A percentile compares a stretch with the other conserved stretches of the same genome.
Conservation (phyloP, 1,140 invertebrate species). For the Apocrypta bakeri region DNA sequence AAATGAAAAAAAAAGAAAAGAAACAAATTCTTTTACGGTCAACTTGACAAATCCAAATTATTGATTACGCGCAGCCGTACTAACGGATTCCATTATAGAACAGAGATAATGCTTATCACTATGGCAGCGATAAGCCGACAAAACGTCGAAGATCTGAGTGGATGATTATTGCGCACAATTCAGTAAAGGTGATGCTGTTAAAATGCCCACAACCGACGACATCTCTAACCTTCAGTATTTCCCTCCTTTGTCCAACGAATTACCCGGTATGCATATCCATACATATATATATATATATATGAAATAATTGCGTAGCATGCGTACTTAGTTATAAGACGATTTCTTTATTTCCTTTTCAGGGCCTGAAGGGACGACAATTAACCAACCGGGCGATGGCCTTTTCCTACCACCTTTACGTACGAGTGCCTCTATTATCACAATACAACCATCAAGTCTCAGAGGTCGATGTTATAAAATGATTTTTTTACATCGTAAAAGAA, state of each 20-base stretch:
- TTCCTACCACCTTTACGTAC: slow-evolving; percentile 39
- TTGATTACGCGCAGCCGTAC: neutral
- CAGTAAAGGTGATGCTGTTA: neutral
- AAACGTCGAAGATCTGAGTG: neutral
- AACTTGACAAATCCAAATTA: slow-evolving; percentile 10
- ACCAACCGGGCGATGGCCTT: slow-evolving; percentile 29
- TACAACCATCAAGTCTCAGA: slow-evolving; percentile 48
- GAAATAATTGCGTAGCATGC: neutral
- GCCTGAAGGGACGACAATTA: neutral
- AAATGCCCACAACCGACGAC: slow-evolving; percentile 6
- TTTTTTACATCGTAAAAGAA: neutral
- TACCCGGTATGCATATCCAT: neutral
- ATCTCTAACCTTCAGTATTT: neutral
- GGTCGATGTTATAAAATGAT: neutral
- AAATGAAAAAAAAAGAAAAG: neutral
- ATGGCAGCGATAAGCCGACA: slow-evolving; percentile 49
- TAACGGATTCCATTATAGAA: neutral
- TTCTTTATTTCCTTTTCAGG: slow-evolving; percentile 13
- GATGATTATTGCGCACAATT: neutral
- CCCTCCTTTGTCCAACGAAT: neutral
- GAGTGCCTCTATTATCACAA: slow-evolving; percentile 50
- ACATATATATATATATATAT: neutral
- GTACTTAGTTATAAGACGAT: neutral
- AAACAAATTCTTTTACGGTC: neutral
- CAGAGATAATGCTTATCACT: slow-evolving; percentile 55